Evolutionary conservation across 2,888 invertebrate species (phyloP), one percentile per base, ranked within the genome.

Genomic region (Camponotus fellah): DNA sequence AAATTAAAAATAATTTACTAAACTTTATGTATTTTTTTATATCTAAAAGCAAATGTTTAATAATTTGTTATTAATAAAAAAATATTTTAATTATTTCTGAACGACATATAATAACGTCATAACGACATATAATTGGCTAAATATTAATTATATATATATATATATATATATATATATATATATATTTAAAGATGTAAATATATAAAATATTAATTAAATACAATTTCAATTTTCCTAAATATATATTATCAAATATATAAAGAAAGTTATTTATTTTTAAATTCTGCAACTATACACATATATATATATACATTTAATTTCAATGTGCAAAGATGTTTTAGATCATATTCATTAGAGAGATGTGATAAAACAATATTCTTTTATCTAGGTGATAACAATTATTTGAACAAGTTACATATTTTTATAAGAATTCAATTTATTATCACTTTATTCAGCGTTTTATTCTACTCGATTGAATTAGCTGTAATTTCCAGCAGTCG

Each of bases 401-500:
- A 75, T 62, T 62, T 0, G 9, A 32, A 34, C 3, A 53, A 0
- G 1, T 43, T 46, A 75, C 2, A 10, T 37, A 12, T 64, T 49
- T 60, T 74, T 26, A 49, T 5, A 17, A 17, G n/a, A 66, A 26
- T 56, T 77, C 4, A 65, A 32, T 77, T n/a, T 56, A 53, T 66
- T n/a, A 21, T 65, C 40, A n/a, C 76, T 74, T 53, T 53, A 60
- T 26, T 79, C 56, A 64, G 77, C 40, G 49, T 43, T 34, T 60
- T 66, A 64, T 65, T 82, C 82, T 66, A 85, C 83, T 88, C 83
- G 85, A 85, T 86, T 81, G 71, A 89, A 84, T 85, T 87, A 87
- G 81, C 83, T 43, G 5, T 32, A 56, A 66, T 17, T 58, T 14
- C 21, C 21, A 58, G 37, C 4, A 37, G 12, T 43, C 32, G 21